Evolutionary conservation across 2,113 vertebrate genomes (phyloP).

Genomic region (Calidris pugnax): DNA sequence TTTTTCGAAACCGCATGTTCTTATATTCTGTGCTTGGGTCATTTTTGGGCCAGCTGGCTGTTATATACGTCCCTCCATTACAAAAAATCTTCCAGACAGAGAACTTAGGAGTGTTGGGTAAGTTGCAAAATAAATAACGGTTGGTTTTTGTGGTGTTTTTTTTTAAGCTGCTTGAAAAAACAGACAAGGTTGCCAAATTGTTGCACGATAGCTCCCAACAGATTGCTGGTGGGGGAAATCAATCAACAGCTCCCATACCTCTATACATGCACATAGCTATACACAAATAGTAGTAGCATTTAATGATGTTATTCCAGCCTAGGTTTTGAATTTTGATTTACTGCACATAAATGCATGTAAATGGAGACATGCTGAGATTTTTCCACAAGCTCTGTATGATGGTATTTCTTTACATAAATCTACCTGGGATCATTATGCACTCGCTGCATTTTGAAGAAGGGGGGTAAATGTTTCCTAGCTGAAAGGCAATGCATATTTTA

Average conservation of each 20-base stretch:
- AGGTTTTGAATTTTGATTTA: neutral
- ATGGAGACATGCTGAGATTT: neutral
- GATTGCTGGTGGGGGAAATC: neutral
- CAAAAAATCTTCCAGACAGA: constrained; percentile 84
- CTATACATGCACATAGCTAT: neutral
- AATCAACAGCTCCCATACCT: neutral
- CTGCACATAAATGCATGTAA: neutral
- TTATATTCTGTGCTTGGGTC: constrained; percentile 78
- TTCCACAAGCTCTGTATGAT: fast-evolving
- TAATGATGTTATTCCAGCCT: neutral
- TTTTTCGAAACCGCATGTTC: constrained; percentile 80
- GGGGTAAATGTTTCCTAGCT: neutral
- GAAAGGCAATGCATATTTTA: neutral
- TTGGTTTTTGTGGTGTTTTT: neutral
- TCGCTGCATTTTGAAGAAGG: neutral
- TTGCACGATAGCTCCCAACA: neutral
- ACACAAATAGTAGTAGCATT: neutral
- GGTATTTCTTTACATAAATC: neutral
- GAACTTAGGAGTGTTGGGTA: constrained; percentile 73
- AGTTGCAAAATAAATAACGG: neutral
- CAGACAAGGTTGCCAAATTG: neutral
- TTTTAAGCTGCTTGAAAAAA: neutral
- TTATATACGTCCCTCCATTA: constrained; percentile 79
- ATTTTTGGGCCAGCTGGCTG: constrained; percentile 80
- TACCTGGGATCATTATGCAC: neutral